Base-by-base conservation (phyloP, 2,797 vertebrate species). In the Microchirus variegatus region DNA sequence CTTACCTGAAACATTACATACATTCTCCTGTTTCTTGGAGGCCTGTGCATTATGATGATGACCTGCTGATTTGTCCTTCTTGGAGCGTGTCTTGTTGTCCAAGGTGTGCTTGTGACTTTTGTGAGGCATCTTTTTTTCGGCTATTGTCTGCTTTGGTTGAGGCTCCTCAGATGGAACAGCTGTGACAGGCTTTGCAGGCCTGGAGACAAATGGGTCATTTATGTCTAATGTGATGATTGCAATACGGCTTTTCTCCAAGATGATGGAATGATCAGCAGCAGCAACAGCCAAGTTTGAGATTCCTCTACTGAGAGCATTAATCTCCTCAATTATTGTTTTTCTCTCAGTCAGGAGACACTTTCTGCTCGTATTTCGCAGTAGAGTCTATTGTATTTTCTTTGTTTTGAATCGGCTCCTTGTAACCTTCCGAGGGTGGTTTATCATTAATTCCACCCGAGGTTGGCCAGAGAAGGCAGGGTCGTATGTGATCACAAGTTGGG, bases 221-320 rank as follows among this genome's bases (percentile, higher is more conserved):
- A 90, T 17, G 53, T 92, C 87, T 71, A 93, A 84, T 50, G 91
- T 92, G 52, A 93, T 57, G 26, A 68, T 75, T 5, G 89, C 90
- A 1, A 90, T 38, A 0, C 46, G 75, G n/a, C 83, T 75, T 14
- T 84, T 53, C 18, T 89, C 70, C 9, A 81, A 91, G 75, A 91
- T 47, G 8, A 78, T 8, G 13, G 87, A 82, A 59, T 59, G 55
- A 63, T 90, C 83, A 44, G 59, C 72, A 2, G 87, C 73, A 10
- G 80, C 22, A 31, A 56, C 59, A 19, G 72, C 19, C 46, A 85
- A 62, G 53, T 79, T 82, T 37, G 81, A 82, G 12, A 87, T 67
- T n/a, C 89, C 81, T 59, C 68, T 59, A 9, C 75, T 72, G 50
- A 88, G 63, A 40, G 83, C 67, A 36, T 51, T 49, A 5, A 85